Conservation (phyloP, 2,888 invertebrate genomes). For the Abscondita cerata region DNA sequence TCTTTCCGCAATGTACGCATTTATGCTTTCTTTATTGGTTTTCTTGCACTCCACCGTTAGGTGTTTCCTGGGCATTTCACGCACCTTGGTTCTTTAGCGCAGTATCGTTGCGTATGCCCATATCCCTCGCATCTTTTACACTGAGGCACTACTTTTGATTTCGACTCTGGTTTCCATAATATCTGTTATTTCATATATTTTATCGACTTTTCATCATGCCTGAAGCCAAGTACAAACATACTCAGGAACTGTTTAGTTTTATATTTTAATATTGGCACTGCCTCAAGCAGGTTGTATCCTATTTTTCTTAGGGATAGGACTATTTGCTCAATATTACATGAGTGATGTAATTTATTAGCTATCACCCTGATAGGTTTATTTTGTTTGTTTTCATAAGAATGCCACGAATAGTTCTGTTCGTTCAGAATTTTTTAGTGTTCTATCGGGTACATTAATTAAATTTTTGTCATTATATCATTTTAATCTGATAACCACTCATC, state of each 20-base stretch:
- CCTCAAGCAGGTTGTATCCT: constrained; percentile 15
- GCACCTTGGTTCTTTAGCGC: constrained; percentile 27
- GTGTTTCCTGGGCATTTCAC: constrained; percentile 27
- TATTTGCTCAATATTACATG: constrained; percentile 13
- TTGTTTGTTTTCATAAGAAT: constrained; percentile 24
- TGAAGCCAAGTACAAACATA: constrained; percentile 20
- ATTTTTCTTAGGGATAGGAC: constrained; percentile 6
- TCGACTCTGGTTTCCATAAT: constrained; percentile 14
- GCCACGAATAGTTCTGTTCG: constrained; percentile 5
- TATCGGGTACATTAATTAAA: constrained; percentile 8
- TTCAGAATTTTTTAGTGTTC: constrained; percentile 4
- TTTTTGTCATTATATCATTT: constrained; percentile 2
- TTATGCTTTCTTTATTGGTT: not conserved
- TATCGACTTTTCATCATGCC: constrained; percentile 23
- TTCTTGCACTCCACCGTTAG: not conserved
- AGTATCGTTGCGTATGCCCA: constrained; percentile 26
- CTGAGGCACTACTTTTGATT: constrained; percentile 20
- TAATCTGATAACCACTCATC: not conserved
- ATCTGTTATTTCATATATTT: constrained; percentile 21
- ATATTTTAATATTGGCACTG: constrained; percentile 14
- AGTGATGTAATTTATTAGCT: constrained; percentile 14
- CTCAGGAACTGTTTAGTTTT: constrained; percentile 21
- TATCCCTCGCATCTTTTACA: constrained; percentile 20
- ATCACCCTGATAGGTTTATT: constrained; percentile 20
- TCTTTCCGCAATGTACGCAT: constrained; percentile 12